Evolutionary conservation across 2,888 invertebrate species (phyloP), one percentile per base, ranked within the genome.

Genomic region (Orchestes rusci): DNA sequence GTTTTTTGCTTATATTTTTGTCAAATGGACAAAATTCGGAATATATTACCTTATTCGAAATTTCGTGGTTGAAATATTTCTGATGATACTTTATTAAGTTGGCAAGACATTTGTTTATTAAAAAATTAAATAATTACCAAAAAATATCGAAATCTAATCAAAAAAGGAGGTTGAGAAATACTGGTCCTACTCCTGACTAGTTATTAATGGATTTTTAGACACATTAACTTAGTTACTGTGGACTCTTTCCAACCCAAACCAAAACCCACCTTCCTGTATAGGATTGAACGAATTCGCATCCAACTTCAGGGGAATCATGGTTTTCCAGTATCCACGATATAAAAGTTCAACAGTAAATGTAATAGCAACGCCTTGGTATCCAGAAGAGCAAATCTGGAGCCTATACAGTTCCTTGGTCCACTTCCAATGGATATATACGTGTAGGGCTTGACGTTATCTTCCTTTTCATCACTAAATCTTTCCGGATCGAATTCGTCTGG

Each of bases 371-470:
- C 43, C 31, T 55, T 54, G 4, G 42, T 48, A 36, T 56, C 54
- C 47, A 65, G 40, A 3, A 64, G 41, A 15, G 65, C 65, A 48
- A 65, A 66, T 47, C 65, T 51, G 5, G 60, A 63, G 7, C 73
- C 75, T 40, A 75, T 70, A 53, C 75, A 76, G 52, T 63, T 70
- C 43, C 75, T 67, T 0, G 75, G 75, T 1, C 76, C 76, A 20
- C 60, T 48, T 2, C 76, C 75, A 52, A 75, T 76, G 0, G 75
- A 74, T 57, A 72, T 56, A 51, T 68, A 76, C 0, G 71, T 66
- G 49, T 70, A 71, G 0, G 72, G 71, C 41, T 66, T 57, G 29
- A 74, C 69, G 0, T 67, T 68, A 1, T 63, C 61, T 50, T 65
- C 66, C 35, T 65, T 65, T 56, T 62, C 39, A n/a, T 54, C 51